Evolutionary conservation across 92 coral and sea anemone species (phyloP).

Genomic region (Phenganax marumi): DNA sequence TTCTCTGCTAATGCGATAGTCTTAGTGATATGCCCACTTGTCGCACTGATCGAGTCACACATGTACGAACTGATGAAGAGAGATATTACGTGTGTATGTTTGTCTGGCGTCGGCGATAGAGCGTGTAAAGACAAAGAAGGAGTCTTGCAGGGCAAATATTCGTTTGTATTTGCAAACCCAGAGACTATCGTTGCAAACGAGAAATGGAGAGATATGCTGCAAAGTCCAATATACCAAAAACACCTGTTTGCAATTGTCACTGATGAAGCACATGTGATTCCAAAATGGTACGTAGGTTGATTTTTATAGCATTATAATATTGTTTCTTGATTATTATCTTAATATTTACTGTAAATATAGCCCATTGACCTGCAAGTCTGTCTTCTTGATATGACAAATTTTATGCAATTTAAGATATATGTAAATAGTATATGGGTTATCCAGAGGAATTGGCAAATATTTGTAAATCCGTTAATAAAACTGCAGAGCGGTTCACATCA

Average conservation of each 20-base stretch:
- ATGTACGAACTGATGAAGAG: conserved; percentile 7
- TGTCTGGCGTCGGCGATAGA: not conserved
- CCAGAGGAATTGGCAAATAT: no score
- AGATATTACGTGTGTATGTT: conserved; percentile 30
- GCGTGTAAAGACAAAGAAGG: conserved; percentile 32
- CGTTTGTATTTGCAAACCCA: conserved; percentile 57
- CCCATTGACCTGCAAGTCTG: no score
- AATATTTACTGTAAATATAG: no score
- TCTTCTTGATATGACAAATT: no score
- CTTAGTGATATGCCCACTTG: conserved; percentile 10
- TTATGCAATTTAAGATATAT: no score
- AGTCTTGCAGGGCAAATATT: conserved; percentile 48
- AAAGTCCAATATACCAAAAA: conserved; percentile 50
- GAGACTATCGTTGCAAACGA: conserved; percentile 59
- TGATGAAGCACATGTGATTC: conserved; percentile 70
- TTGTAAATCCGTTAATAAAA: no score
- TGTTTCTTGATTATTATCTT: not conserved
- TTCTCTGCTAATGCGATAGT: conserved; percentile 3
- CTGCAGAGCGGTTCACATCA: no score
- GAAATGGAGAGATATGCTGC: conserved; percentile 59
- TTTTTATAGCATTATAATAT: not conserved
- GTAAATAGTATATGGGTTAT: not conserved
- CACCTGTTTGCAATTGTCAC: conserved; percentile 54
- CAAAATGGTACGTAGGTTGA: conserved; percentile 41
- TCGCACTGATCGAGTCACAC: conserved; percentile 19